Conservation (phyloP, 2,888 invertebrate genomes). For the Emmelina monodactyla region DNA sequence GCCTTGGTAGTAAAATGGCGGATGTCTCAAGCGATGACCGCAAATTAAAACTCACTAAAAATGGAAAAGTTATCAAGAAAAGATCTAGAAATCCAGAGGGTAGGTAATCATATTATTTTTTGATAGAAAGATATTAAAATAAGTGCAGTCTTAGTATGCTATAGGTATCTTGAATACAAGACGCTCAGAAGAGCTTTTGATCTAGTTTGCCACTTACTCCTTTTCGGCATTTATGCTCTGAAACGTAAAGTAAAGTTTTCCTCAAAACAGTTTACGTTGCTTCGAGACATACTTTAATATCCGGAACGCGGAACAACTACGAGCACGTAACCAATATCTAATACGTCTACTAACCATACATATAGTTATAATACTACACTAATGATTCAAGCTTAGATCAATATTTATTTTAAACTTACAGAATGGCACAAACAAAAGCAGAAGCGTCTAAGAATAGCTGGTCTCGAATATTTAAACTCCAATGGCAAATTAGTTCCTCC, state of each 20-base stretch:
- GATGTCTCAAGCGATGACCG: constrained; percentile 60
- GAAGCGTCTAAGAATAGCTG: constrained; percentile 62
- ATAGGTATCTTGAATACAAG: too few relatives aligned
- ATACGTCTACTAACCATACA: too few relatives aligned
- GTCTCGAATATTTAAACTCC: constrained; percentile 62
- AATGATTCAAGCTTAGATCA: too few relatives aligned
- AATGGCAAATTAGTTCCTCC: constrained; percentile 65
- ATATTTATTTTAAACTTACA: constrained; percentile 23
- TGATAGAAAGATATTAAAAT: too few relatives aligned
- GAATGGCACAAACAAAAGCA: constrained; percentile 69
- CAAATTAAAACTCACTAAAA: constrained; percentile 58
- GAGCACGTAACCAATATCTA: too few relatives aligned
- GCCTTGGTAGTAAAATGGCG: constrained; percentile 45
- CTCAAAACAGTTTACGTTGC: too few relatives aligned
- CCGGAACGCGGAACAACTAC: too few relatives aligned
- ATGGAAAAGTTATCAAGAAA: constrained; percentile 57
- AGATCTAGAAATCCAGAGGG: constrained; percentile 60
- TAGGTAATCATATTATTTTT: constrained; percentile 19
- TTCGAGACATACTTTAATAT: too few relatives aligned
- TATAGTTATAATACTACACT: too few relatives aligned
- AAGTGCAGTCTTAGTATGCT: too few relatives aligned
- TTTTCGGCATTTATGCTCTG: constrained; percentile 31
- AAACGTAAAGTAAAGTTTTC: too few relatives aligned
- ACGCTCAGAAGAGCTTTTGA: too few relatives aligned
- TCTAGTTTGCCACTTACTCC: constrained; percentile 62